Percentiles rank a stretch among this genome's conserved stretches.
These are phyloP conservation scores for Chironomus tentans DNA, from an alignment of 2,888 invertebrate genomes.

Conservation along the genomic window DNA sequence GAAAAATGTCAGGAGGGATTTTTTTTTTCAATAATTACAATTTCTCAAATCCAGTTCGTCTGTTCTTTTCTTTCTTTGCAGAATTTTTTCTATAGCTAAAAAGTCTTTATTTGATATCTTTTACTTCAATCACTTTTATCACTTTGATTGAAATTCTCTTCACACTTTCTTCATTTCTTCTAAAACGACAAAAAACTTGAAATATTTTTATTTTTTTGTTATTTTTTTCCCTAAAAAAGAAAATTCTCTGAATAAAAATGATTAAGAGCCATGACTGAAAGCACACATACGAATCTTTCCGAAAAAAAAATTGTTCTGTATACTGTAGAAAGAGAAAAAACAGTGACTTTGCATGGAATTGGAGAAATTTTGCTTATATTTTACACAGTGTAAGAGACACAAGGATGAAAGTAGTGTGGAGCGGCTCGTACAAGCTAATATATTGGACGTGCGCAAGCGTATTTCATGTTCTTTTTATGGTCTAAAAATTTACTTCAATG, in stretches of 20 bases:
- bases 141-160: background rate
- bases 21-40: constrained; percentile 15
- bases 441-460: background rate
- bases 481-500: background rate
- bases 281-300: constrained; percentile 22
- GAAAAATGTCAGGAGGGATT: too few relatives aligned
- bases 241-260: constrained; percentile 23
- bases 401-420: background rate
- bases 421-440: background rate
- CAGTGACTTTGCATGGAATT: background rate
- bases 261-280: constrained; percentile 24
- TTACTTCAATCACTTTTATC: background rate
- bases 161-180: background rate
- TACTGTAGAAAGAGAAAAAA: background rate
- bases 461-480: background rate
- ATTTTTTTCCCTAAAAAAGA: constrained; percentile 13
- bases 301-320: background rate
- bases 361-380: background rate
- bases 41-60: constrained; percentile 14
- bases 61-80: background rate
- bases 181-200: background rate
- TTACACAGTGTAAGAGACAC: background rate
- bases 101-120: background rate
- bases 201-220: background rate
- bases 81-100: background rate